A percentile compares a stretch with the other conserved stretches of the same genome.
Conservation (phyloP, 1,140 invertebrate genomes). For the Ylistrum balloti region DNA sequence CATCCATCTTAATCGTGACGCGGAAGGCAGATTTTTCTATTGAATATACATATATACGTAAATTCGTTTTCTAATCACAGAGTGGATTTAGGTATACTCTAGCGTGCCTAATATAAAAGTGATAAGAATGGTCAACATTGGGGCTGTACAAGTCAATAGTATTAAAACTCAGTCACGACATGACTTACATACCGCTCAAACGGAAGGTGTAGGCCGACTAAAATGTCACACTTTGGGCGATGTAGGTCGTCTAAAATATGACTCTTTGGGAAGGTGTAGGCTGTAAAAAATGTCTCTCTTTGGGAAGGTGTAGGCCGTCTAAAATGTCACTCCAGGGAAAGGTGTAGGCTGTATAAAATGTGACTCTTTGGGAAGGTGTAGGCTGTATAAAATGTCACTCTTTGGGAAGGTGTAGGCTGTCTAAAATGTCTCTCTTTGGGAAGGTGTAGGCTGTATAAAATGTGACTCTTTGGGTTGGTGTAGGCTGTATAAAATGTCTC, state of each 20-base stretch:
- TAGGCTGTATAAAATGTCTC: too few relatives aligned
- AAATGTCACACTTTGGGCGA: too few relatives aligned
- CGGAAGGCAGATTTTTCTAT: constrained; percentile 5
- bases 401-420: background rate
- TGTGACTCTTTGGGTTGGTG: too few relatives aligned
- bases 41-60: constrained; percentile 4
- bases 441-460: background rate
- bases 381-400: too few relatives aligned
- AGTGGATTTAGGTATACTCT: constrained; percentile 16
- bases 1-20: background rate
- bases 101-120: background rate
- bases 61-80: background rate
- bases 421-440: background rate
- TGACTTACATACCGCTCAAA: too few relatives aligned
- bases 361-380: background rate
- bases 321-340: too few relatives aligned
- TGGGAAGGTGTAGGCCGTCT: background rate
- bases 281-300: background rate
- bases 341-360: background rate
- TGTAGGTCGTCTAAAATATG: too few relatives aligned
- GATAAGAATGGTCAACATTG: background rate
- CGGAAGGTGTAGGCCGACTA: too few relatives aligned
- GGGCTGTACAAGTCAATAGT: background rate
- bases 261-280: too few relatives aligned
- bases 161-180: constrained; percentile 20